Conservation (phyloP, 2,888 invertebrate genomes). For the Drosophila barbarae region DNA sequence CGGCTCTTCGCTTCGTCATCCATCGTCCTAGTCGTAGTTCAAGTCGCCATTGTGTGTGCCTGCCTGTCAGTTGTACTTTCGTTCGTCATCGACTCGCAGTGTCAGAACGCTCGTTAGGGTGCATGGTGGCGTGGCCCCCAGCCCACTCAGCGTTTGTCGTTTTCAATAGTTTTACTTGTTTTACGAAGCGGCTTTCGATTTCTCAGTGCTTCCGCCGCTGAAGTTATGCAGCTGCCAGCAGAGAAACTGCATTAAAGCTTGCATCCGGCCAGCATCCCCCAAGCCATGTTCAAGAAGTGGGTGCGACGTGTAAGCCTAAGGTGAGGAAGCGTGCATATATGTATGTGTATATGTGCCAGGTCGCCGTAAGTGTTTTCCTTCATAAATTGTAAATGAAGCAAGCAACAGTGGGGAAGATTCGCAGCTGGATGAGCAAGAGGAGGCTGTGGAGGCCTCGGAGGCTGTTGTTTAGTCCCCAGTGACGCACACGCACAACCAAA, state of each 20-base stretch:
- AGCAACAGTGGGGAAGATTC: conserved; percentile 4
- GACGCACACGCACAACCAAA: conserved; percentile 32
- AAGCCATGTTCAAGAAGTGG: conserved; percentile 78
- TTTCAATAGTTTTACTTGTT: conserved; percentile 15
- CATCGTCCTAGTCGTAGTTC: conserved; percentile 26
- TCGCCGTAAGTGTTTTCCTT: conserved; percentile 40
- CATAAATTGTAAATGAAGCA: conserved; percentile 55
- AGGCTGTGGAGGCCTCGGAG: not conserved
- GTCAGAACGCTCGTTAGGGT: conserved; percentile 24
- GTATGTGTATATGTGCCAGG: conserved; percentile 12
- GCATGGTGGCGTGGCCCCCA: conserved; percentile 9
- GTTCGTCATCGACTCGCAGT: conserved; percentile 49
- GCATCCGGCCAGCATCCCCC: conserved; percentile 7
- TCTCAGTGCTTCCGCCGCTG: conserved; percentile 3
- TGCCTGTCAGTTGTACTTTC: conserved; percentile 61
- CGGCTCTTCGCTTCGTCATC: conserved; percentile 20
- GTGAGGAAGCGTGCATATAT: conserved; percentile 60
- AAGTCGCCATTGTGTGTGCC: conserved; percentile 42
- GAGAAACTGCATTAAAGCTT: conserved; percentile 1
- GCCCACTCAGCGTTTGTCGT: conserved; percentile 1
- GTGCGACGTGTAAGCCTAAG: conserved; percentile 79
- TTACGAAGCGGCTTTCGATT: conserved; percentile 20
- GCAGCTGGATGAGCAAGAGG: not conserved
- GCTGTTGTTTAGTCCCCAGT: conserved; percentile 11
- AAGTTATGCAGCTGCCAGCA: conserved; percentile 6